phyloP scores from a whole-genome alignment of 1,140 invertebrate species.

The Aphis craccivora region DNA sequence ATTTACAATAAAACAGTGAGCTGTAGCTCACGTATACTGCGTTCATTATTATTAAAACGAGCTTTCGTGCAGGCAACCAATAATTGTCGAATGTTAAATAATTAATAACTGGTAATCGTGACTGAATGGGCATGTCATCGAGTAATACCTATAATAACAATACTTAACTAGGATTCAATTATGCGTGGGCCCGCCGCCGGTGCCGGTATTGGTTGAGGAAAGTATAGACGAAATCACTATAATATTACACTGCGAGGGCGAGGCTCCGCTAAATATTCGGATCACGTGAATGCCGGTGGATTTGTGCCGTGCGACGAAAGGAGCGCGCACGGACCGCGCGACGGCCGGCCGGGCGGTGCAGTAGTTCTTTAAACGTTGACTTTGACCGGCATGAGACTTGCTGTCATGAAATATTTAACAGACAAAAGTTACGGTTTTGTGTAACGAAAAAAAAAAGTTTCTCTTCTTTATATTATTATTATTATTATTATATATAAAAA shows the following conservation, averaged over 20 bases:
- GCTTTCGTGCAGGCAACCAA: conserved; percentile 15
- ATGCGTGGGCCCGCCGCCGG: neutral
- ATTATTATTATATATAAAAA: conserved; percentile 23
- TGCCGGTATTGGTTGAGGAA: neutral
- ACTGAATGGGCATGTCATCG: conserved; percentile 38
- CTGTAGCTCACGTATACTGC: neutral
- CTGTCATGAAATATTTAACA: conserved; percentile 58
- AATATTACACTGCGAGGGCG: neutral
- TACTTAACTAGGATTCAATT: conserved; percentile 46
- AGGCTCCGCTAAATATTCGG: neutral
- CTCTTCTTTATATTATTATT: neutral
- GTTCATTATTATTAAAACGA: conserved; percentile 16
- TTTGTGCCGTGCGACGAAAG: neutral
- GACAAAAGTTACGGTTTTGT: conserved; percentile 29
- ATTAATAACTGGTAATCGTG: conserved; percentile 51
- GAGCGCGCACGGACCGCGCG: neutral
- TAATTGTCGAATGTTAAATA: conserved; percentile 39
- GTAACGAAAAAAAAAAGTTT: conserved; percentile 36
- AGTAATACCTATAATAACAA: conserved; percentile 31
- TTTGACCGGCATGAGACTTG: conserved; percentile 45
- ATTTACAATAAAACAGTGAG: neutral
- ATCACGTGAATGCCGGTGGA: conserved; percentile 23
- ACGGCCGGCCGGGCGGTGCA: neutral
- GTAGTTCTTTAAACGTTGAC: neutral
- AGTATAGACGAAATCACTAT: conserved; percentile 35